Base-by-base conservation (phyloP, 1,140 invertebrate genomes). In the Aphidius ervi region DNA sequence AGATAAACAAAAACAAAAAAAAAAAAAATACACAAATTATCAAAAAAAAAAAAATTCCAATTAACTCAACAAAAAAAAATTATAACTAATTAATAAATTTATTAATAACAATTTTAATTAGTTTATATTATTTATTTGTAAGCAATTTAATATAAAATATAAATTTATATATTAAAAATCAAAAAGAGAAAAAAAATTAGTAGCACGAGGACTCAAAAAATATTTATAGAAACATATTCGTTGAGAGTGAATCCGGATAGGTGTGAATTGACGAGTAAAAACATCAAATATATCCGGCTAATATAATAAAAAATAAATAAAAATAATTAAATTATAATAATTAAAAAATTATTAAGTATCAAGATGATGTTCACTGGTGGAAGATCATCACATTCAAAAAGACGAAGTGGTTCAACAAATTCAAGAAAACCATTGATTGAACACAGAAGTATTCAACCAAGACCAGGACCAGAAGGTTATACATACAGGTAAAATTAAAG, bases 331-430 rank as follows among this genome's bases (percentile, higher is more conserved):
- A 3, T 3, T 31, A 31, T 1, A 1, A 31, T 31, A 31, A 31
- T 31, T 31, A 31, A 31, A 31, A 31, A 31, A 31, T 16, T 16
- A 16, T 16, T 1, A 16, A 16, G 16, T 8, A 59, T 46, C 68
- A 78, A 75, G 61, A 84, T 83, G 82, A 84, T 83, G 82, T 83
- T 83, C 72, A 82, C 82, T 40, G 81, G 78, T 50, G 78, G 63
- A 43, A 45, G 59, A 49, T 46, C 80, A 20, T 79, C 81, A 10
- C 82, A 82, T 59, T 75, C 77, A 16, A 81, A 78, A 63, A 81
- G 76, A 60, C 69, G 77, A 60, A 82, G 73, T 58, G 74, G 4
- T 31, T 31, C 23, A 31, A 31, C 74, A 9, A 69, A 72, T 9
- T 65, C 67, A 16, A 63, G 68, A 66, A 79, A 73, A 67, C 56